A percentile compares a stretch with the other conserved stretches of the same genome.
These are phyloP conservation scores for Alcis repandata DNA, from an alignment of 2,888 invertebrate genomes.

Conservation along the genomic window DNA sequence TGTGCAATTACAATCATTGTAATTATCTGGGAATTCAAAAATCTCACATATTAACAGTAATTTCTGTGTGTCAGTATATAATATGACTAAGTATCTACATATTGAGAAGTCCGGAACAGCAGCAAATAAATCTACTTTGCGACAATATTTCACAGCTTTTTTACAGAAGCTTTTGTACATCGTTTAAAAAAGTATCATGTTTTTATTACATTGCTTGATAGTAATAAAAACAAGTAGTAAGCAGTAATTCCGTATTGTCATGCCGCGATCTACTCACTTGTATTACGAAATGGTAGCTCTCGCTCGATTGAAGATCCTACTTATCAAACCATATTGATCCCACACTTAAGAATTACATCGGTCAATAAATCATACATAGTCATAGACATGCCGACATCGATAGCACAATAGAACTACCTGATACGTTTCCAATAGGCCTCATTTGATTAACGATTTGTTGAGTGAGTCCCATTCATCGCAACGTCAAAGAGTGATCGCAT, in stretches of 20 bases:
- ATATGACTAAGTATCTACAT: no score
- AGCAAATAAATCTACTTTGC: no score
- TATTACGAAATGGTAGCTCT: constrained; percentile 66
- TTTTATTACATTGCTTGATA: no score
- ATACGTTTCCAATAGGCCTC: constrained; percentile 76
- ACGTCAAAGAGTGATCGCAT: constrained; percentile 82
- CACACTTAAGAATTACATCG: constrained; percentile 71
- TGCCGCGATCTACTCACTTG: constrained; percentile 45
- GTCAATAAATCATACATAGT: constrained; percentile 75
- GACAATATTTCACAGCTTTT: no score
- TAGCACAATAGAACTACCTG: constrained; percentile 83
- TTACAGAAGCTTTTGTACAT: no score
- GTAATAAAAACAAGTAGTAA: neutral
- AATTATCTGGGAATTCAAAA: no score
- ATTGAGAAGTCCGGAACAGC: no score
- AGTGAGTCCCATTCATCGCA: constrained; percentile 82
- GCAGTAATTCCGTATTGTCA: constrained; percentile 46
- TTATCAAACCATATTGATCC: constrained; percentile 61
- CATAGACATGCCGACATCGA: constrained; percentile 74
- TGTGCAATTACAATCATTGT: no score
- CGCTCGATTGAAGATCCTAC: constrained; percentile 60
- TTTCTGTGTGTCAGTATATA: no score
- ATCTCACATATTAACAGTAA: no score
- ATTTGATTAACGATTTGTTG: constrained; percentile 85
- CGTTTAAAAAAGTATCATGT: no score